These are phyloP conservation scores for Leptobrachium ailaonicum DNA, from an alignment of 2,113 vertebrate genomes.

Conservation along the genomic window DNA sequence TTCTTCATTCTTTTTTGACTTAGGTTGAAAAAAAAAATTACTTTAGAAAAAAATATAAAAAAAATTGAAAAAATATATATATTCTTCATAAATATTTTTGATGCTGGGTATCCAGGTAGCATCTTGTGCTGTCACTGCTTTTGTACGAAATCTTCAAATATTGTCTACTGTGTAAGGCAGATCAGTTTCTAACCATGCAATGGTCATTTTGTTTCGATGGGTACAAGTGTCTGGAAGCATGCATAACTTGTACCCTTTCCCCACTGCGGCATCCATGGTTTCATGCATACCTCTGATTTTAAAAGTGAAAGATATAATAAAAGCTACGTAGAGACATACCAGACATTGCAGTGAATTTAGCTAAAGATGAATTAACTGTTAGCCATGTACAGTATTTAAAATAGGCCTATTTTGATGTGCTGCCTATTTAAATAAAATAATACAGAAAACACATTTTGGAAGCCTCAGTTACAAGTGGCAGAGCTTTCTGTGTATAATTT, in stretches of 20 bases:
- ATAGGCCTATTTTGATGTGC: constrained; percentile 99
- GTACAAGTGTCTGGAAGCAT: constrained; percentile 92
- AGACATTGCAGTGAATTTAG: constrained; percentile 93
- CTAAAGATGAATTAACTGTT: constrained; percentile 66
- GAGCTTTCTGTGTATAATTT: constrained; percentile 99
- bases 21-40: constrained; percentile 62
- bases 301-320: constrained; percentile 55
- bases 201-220: constrained; percentile 79
- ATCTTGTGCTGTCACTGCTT: constrained; percentile 91
- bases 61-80: constrained; percentile 69
- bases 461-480: constrained; percentile 99
- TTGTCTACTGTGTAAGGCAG: constrained; percentile 88
- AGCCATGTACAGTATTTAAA: constrained; percentile 98
- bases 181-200: constrained; percentile 75
- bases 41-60: constrained; percentile 88
- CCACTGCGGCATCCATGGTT: constrained; percentile 87
- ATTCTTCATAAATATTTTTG: constrained; percentile 90
- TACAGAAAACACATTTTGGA: constrained; percentile 91
- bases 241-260: constrained; percentile 85
- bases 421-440: constrained; percentile 90
- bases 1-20: constrained; percentile 20
- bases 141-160: constrained; percentile 86
- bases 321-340: constrained; percentile 78
- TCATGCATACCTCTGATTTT: constrained; percentile 77
- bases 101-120: constrained; percentile 95